Conservation (phyloP, 2,797 vertebrate genomes). For the Enteromius treurensis region DNA sequence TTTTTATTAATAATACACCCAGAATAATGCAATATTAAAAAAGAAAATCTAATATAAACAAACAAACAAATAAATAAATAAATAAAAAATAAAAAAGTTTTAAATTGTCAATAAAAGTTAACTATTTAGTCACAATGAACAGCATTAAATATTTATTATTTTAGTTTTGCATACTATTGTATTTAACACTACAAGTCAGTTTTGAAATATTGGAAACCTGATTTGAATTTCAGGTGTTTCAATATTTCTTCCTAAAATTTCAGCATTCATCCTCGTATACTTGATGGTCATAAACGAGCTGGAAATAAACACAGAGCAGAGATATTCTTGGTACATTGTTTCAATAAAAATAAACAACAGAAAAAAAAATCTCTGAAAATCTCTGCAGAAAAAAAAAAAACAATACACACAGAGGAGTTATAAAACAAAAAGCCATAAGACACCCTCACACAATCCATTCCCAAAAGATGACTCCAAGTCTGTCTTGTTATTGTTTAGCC, state of each 20-base stretch:
- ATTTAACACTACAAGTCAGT: background rate
- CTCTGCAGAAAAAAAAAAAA: background rate
- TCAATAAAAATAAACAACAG: conserved; percentile 22
- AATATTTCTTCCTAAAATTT: background rate
- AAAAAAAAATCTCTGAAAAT: background rate
- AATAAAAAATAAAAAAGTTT: background rate
- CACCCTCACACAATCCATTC: conserved; percentile 42
- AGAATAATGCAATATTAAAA: background rate
- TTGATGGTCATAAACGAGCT: conserved; percentile 15
- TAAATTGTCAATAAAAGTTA: background rate
- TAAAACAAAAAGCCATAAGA: conserved; percentile 30
- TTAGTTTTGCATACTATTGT: background rate
- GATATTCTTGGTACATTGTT: background rate
- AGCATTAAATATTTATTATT: background rate
- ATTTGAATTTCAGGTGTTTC: background rate
- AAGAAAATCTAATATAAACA: background rate
- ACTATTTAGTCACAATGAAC: background rate
- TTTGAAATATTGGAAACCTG: background rate
- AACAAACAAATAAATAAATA: background rate
- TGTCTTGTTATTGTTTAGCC: conserved; percentile 61
- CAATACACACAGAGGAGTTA: conserved; percentile 43
- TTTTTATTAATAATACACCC: background rate
- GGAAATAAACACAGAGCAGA: background rate
- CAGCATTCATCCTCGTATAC: background rate
- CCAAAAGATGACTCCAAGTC: conserved; percentile 53